Conservation (phyloP, 2,888 invertebrate genomes). For the Synergus japonicus region DNA sequence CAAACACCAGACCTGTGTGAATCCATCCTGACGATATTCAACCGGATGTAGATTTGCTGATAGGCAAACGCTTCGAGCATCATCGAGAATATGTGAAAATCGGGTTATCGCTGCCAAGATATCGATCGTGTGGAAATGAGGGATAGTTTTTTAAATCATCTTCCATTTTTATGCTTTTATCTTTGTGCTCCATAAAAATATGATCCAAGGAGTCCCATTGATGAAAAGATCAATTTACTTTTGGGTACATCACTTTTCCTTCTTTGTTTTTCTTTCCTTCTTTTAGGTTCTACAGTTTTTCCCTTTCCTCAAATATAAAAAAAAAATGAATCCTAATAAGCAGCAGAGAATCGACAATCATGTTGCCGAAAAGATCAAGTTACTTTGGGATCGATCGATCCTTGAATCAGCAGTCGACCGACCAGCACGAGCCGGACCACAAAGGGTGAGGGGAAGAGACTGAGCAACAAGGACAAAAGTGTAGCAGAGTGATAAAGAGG, state of each 20-base stretch:
- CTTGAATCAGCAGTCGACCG: slow-evolving; percentile 52
- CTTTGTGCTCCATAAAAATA: no score
- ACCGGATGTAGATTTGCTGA: slow-evolving; percentile 65
- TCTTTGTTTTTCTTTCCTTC: no score
- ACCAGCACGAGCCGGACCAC: slow-evolving; percentile 63
- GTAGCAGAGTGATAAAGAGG: slow-evolving; percentile 42
- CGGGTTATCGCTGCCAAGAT: slow-evolving; percentile 11
- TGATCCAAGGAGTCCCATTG: no score
- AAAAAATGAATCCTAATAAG: background rate
- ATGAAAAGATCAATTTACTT: no score
- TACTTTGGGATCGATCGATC: slow-evolving; percentile 60
- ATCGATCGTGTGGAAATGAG: background rate
- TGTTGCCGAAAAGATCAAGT: background rate
- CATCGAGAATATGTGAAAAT: slow-evolving; percentile 51
- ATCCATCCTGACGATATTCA: slow-evolving; percentile 66
- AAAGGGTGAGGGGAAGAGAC: slow-evolving; percentile 62
- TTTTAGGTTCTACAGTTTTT: no score
- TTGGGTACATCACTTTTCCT: no score
- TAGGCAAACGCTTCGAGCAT: slow-evolving; percentile 61
- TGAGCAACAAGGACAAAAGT: slow-evolving; percentile 24
- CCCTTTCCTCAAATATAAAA: no score
- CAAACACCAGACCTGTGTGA: slow-evolving; percentile 69
- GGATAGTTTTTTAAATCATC: background rate
- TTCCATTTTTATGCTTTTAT: no score
- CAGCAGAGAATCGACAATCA: background rate